Base-by-base conservation (phyloP, 2,113 vertebrate species). In the Picathartes gymnocephalus region DNA sequence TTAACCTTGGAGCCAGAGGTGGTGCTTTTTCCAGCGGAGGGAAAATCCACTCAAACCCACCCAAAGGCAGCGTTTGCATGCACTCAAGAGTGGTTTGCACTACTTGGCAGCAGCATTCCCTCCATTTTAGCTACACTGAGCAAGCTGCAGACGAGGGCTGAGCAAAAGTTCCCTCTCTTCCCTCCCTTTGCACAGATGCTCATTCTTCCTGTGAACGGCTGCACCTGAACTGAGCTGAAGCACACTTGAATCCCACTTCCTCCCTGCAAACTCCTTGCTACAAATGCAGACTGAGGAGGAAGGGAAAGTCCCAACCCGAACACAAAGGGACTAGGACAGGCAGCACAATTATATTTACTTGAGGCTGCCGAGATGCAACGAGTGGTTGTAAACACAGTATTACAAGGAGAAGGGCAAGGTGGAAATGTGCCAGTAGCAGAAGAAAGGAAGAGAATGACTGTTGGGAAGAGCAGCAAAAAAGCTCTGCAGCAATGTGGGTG, bases 321-420 rank as follows among this genome's bases (percentile, higher is more conserved):
- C 21, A 44, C 57, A 48, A 40, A 45, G 15, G 35, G 40, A 87
- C 8, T 21, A 22, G 35, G 27, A 58, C 11, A 70, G 23, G 60
- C 50, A 68, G 69, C 0, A 37, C 44, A 69, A 69, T 1, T 4
- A 0, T 4, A 25, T 31, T 69, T 77, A 57, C 57, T 39, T 1
- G 2, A 85, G 18, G 48, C 44, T 90, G 53, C 21, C 0, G 6
- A 74, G 74, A 79, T 33, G 13, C 39, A 78, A n/a, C 0, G 0
- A 61, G 57, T 18, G 22, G 48, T 57, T 65, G 22, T 25, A 80
- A 88, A 48, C 5, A 27, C 20, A 79, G 31, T 1, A 44, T 31
- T 53, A n/a, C 28, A 88, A 90, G 62, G 18, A 81, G 24, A 87
- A 81, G 35, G 27, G 24, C 27, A 60, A 87, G 44, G 25, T 33